These are phyloP conservation scores for Acanthiza pusilla DNA, from an alignment of 2,797 vertebrate genomes.

Conservation along the genomic window DNA sequence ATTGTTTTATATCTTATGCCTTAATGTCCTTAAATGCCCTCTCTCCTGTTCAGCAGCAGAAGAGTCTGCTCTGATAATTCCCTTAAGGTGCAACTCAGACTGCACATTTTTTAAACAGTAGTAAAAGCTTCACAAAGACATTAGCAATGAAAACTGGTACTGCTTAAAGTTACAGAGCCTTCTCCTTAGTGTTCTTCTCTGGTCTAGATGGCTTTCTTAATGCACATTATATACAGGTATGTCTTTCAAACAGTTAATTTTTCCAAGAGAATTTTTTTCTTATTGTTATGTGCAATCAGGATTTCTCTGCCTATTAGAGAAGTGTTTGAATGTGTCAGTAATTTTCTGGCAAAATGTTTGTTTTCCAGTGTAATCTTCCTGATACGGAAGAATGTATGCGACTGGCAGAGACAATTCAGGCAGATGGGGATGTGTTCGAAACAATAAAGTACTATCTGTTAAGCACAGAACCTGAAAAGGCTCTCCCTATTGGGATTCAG, in stretches of 20 bases:
- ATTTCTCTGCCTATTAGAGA: not conserved
- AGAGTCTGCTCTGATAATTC: not conserved
- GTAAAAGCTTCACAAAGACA: not conserved
- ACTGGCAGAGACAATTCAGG: conserved; percentile 76
- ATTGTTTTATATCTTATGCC: not conserved
- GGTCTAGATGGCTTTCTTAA: not conserved
- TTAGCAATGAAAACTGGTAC: not conserved
- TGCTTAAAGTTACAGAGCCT: not conserved
- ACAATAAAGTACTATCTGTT: conserved; percentile 87
- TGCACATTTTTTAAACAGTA: not conserved
- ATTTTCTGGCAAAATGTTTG: conserved; percentile 8
- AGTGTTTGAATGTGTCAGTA: not conserved
- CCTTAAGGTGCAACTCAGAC: not conserved
- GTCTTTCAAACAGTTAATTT: not conserved
- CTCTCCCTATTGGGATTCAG: conserved; percentile 83
- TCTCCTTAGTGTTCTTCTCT: not conserved
- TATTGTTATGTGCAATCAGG: not conserved
- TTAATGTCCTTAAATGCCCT: not conserved
- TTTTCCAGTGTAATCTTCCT: conserved; percentile 86
- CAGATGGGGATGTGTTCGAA: conserved; percentile 80
- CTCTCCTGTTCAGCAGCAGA: not conserved
- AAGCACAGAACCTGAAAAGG: conserved; percentile 87
- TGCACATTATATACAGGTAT: accelerated
- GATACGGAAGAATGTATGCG: conserved; percentile 80
- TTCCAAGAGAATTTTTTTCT: not conserved